A percentile compares a stretch with the other conserved stretches of the same genome.
These are phyloP conservation scores for Drosophila elegans DNA, from an alignment of 1,140 invertebrate genomes.

Conservation along the genomic window DNA sequence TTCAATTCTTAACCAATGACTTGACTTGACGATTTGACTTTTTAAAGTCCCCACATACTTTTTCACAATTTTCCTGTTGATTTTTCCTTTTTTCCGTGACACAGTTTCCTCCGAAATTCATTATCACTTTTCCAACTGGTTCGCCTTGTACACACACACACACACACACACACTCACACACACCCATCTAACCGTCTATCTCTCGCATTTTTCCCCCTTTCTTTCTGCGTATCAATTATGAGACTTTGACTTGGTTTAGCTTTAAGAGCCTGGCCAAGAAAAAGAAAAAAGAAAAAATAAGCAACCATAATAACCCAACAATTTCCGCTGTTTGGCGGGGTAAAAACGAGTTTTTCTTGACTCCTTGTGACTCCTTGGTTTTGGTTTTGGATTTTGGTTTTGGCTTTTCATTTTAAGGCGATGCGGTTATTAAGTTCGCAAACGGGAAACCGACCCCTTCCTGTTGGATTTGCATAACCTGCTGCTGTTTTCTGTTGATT, in stretches of 20 bases:
- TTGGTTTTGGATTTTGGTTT: slow-evolving; percentile 18
- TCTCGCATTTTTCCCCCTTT: slow-evolving; percentile 18
- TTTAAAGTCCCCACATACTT: background rate
- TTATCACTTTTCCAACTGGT: slow-evolving; percentile 46
- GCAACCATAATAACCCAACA: slow-evolving; percentile 18
- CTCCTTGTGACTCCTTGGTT: slow-evolving; percentile 29
- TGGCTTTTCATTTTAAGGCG: slow-evolving; percentile 14
- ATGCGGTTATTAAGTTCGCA: slow-evolving; percentile 34
- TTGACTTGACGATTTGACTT: background rate
- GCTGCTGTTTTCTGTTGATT: slow-evolving; percentile 31
- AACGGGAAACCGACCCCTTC: slow-evolving; percentile 29
- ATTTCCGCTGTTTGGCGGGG: slow-evolving; percentile 35
- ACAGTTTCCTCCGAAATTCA: slow-evolving; percentile 41
- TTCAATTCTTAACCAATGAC: too few species aligned
- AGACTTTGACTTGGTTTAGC: slow-evolving; percentile 33
- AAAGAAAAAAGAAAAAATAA: background rate
- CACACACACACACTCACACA: background rate
- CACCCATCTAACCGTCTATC: slow-evolving; percentile 4
- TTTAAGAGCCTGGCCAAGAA: slow-evolving; percentile 6
- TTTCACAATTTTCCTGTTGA: background rate
- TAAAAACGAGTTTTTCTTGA: slow-evolving; percentile 46
- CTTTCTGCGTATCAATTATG: slow-evolving; percentile 50
- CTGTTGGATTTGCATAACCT: slow-evolving; percentile 36
- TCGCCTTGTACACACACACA: slow-evolving; percentile 5
- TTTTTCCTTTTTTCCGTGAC: slow-evolving; percentile 24